Evolutionary conservation across 1,140 invertebrate species (phyloP).

Genomic region (Maconellicoccus hirsutus): DNA sequence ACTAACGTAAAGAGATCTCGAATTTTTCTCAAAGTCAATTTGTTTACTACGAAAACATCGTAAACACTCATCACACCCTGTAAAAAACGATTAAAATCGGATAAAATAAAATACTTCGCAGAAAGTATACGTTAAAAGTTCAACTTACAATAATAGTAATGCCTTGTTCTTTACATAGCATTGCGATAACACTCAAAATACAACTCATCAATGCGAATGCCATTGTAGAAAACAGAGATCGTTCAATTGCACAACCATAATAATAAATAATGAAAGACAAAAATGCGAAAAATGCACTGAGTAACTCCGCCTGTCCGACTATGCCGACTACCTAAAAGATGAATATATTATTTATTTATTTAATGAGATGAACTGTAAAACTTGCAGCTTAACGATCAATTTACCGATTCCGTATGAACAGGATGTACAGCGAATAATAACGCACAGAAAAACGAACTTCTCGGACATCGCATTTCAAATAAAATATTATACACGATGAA

Average conservation of each 20-base stretch:
- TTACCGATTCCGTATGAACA: constrained; percentile 59
- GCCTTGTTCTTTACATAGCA: constrained; percentile 89
- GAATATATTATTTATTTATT: too few species aligned
- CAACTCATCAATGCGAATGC: constrained; percentile 37
- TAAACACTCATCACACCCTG: constrained; percentile 60
- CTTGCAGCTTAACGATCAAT: too few species aligned
- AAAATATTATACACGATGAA: constrained; percentile 44
- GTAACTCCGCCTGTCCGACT: constrained; percentile 63
- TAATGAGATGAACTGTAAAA: too few species aligned
- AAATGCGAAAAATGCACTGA: constrained; percentile 68
- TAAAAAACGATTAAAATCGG: constrained; percentile 35
- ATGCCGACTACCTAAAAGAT: constrained; percentile 49
- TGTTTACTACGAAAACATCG: constrained; percentile 47
- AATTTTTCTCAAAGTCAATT: constrained; percentile 30
- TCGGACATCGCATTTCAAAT: constrained; percentile 32
- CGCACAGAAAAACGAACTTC: constrained; percentile 47
- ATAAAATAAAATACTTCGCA: too few species aligned
- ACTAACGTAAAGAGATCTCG: not conserved
- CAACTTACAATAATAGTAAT: constrained; percentile 70
- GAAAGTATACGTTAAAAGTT: constrained; percentile 19
- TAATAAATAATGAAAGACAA: constrained; percentile 52
- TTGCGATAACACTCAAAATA: constrained; percentile 47
- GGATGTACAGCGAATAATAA: constrained; percentile 77
- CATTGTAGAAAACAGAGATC: constrained; percentile 22
- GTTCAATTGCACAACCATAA: constrained; percentile 27